Percentiles rank a stretch among this genome's conserved stretches.
These are phyloP conservation scores for Burhinus bistriatus DNA, from an alignment of 2,113 vertebrate genomes.

Conservation along the genomic window DNA sequence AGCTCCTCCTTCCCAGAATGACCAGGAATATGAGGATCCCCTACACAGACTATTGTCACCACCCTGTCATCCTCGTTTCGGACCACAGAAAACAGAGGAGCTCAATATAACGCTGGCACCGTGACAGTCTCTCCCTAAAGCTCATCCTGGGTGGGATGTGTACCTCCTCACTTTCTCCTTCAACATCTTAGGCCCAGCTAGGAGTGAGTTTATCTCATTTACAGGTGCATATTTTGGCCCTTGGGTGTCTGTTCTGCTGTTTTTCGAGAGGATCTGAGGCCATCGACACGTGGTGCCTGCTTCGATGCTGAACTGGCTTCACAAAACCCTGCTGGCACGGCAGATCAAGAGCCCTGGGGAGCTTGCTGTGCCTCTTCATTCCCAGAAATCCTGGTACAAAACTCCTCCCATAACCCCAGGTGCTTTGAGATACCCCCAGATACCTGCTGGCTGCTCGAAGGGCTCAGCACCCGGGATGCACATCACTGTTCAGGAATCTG, in stretches of 20 bases:
- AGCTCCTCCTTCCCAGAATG: not conserved
- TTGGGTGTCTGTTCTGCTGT: not conserved
- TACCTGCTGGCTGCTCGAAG: not conserved
- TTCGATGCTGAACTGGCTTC: not conserved
- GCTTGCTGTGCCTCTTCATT: not conserved
- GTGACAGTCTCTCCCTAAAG: not conserved
- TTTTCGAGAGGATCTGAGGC: not conserved
- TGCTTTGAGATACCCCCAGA: not conserved
- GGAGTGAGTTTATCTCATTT: not conserved
- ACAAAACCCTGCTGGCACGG: not conserved
- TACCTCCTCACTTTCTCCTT: not conserved
- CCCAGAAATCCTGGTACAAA: not conserved
- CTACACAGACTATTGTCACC: not conserved
- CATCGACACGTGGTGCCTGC: not conserved
- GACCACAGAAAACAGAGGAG: not conserved
- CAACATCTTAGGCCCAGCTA: not conserved
- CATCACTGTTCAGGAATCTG: not conserved
- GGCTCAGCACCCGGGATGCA: not conserved
- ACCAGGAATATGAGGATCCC: not conserved
- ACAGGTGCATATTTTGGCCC: not conserved
- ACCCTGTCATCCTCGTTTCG: not conserved
- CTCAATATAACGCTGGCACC: not conserved
- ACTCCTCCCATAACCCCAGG: not conserved
- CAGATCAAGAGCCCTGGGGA: not conserved
- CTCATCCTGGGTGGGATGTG: not conserved